Evolutionary conservation across 92 coral and sea anemone species (phyloP), one percentile per base, ranked within the genome.

Genomic region (Parazoanthus swiftii): DNA sequence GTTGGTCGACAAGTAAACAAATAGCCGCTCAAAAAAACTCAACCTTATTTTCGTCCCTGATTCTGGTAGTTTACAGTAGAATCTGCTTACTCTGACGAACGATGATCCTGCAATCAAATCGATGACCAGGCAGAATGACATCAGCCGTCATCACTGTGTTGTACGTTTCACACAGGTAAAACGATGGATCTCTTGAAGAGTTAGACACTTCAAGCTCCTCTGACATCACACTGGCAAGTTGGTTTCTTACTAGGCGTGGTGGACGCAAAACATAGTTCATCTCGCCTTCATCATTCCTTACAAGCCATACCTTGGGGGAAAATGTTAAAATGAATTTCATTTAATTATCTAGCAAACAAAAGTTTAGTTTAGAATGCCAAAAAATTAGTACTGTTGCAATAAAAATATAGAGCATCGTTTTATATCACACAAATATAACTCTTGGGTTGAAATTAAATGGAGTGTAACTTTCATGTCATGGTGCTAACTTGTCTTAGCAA

Each of bases 71-170:
- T 54, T 54, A 5, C 15, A 54, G 16, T 15, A 37, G 63, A 37
- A 21, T 81, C 46, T 70, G 20, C 89, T 91, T 81, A 91, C 93
- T 63, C 63, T 71, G 86, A 42, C 93, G 63, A 73, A 91, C 39
- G 26, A 59, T 71, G 67, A 91, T 79, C 43, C 93, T 88, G 54
- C 93, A 91, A 68, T 91, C 93, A 37, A 91, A 78, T 68, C 79
- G 86, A 38, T 85, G 74, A 42, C 89, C 88, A 2, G 89, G 93
- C 39, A 91, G 68, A 85, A 91, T 67, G 67, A 91, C 88, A 33
- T 91, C 90, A 59, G 65, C 89, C 54, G 21, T 70, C 93, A 91
- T 44, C 74, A 81, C 79, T 50, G 8, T 35, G 13, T 82, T 74
- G 63, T 65, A 81, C 15, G 82, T 88, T 43, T 90, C 73, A 35